Evolutionary conservation across 2,888 invertebrate species (phyloP), one percentile per base, ranked within the genome.

Genomic region (Nemurella pictetii): DNA sequence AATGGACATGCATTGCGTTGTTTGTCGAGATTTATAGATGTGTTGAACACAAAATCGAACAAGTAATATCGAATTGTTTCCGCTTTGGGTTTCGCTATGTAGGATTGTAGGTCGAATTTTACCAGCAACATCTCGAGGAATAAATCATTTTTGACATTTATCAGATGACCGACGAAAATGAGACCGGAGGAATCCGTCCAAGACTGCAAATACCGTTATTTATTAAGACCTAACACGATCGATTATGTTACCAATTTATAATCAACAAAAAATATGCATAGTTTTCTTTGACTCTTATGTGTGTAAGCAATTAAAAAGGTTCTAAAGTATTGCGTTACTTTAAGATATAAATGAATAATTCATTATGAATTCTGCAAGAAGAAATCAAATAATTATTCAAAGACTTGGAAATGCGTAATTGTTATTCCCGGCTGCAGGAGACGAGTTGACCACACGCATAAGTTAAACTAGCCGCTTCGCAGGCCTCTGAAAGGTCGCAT

Each of bases 371-470:
- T 20, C 20, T 20, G 9, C 20, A 12, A 2, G 55, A 55, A 55
- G 15, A 55, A 55, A 55, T 55, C 55, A 55, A 55, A 55, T 55
- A 12, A 55, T 1, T 12, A 7, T 55, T 55, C 55, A 55, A 55
- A 55, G 55, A 55, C 55, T 12, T 12, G 32, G 32, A 32, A 55
- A 20, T 55, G 55, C 20, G 20, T 15, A 55, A 55, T 55, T 55
- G 55, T 55, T 55, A 20, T 20, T 55, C 3, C 55, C 20, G 9
- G 55, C 55, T 55, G 5, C 12, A 20, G n/a, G 20, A 55, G 75
- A 27, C 26, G 75, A 75, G 2, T 28, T 75, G 75, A 75, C 75
- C 75, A 75, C 75, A 75, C 75, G 75, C 28, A 75, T 75, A 27
- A 28, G 75, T 75, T 27, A 75, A 75, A 75, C 12, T 15, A 75